These are phyloP conservation scores for Episyrphus balteatus DNA, from an alignment of 1,140 invertebrate genomes.

Conservation along the genomic window DNA sequence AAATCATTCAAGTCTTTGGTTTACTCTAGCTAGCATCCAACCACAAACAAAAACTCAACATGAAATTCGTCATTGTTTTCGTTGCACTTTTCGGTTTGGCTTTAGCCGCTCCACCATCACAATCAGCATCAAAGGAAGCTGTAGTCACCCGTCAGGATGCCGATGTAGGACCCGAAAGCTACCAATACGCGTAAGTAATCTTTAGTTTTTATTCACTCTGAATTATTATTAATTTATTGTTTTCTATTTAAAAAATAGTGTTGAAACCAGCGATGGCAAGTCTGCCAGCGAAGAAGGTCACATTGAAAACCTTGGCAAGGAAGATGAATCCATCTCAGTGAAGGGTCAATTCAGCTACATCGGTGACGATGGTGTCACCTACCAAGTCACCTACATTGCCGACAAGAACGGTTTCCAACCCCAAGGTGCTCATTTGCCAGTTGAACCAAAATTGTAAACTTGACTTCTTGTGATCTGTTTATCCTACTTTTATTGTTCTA, in stretches of 20 bases:
- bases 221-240: background rate
- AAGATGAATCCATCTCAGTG: slow-evolving; percentile 36
- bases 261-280: slow-evolving; percentile 52
- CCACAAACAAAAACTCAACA: slow-evolving; percentile 9
- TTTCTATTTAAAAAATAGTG: background rate
- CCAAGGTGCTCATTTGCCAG: slow-evolving; percentile 43
- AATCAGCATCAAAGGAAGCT: too few relatives aligned
- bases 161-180: slow-evolving; percentile 32
- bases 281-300: slow-evolving; percentile 45
- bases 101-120: slow-evolving; percentile 3
- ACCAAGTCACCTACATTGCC: slow-evolving; percentile 49
- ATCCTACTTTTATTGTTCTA: too few relatives aligned
- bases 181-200: slow-evolving; percentile 32
- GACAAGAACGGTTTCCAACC: slow-evolving; percentile 66
- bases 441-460: slow-evolving; percentile 32
- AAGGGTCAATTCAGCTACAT: slow-evolving; percentile 52
- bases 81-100: slow-evolving; percentile 8
- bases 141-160: slow-evolving; percentile 23
- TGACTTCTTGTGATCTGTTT: too few relatives aligned
- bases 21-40: background rate
- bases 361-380: slow-evolving; percentile 47
- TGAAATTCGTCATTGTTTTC: slow-evolving; percentile 23
- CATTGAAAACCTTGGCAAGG: slow-evolving; percentile 41
- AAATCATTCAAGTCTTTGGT: too few relatives aligned
- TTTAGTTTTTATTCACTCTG: background rate